A percentile compares a stretch with the other conserved stretches of the same genome.
phyloP scores from a whole-genome alignment of 1,140 invertebrate species.

The Heliconius hermathena region DNA sequence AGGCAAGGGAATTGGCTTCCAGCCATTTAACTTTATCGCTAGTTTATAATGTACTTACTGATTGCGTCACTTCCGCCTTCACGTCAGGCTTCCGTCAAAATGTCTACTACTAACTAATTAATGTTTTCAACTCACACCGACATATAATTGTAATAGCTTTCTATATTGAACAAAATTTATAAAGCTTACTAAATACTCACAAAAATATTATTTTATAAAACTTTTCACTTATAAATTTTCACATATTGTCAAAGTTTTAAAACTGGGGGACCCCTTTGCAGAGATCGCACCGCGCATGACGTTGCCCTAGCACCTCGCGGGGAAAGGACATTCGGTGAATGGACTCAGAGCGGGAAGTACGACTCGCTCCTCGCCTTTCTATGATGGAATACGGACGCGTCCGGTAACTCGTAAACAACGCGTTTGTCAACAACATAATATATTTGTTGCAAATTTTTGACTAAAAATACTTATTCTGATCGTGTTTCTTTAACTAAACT shows the following conservation, averaged over 20 bases:
- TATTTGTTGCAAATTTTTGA: neutral
- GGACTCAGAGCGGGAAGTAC: conserved; percentile 45
- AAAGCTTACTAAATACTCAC: conserved; percentile 4
- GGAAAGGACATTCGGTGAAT: conserved; percentile 70
- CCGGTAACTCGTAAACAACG: conserved; percentile 62
- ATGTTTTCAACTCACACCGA: conserved; percentile 28
- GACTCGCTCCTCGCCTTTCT: conserved; percentile 47
- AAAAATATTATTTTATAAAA: conserved; percentile 46
- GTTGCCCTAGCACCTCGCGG: conserved; percentile 54
- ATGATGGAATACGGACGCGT: conserved; percentile 58
- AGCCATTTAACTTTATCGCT: conserved; percentile 23
- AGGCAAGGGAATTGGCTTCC: conserved; percentile 26
- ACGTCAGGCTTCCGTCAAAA: conserved; percentile 23
- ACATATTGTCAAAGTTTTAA: conserved; percentile 78
- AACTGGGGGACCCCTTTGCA: conserved; percentile 76
- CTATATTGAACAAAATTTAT: neutral
- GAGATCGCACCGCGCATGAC: conserved; percentile 72
- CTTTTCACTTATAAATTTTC: conserved; percentile 71
- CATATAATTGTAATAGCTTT: neutral
- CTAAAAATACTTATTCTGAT: neutral
- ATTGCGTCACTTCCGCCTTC: conserved; percentile 21
- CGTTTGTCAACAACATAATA: conserved; percentile 29
- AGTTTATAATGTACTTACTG: conserved; percentile 33
- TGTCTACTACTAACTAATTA: conserved; percentile 39
- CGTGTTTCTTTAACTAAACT: neutral